These are phyloP conservation scores for Illadopsis cleaveri DNA, from an alignment of 2,113 vertebrate species.

Conservation along the genomic window DNA sequence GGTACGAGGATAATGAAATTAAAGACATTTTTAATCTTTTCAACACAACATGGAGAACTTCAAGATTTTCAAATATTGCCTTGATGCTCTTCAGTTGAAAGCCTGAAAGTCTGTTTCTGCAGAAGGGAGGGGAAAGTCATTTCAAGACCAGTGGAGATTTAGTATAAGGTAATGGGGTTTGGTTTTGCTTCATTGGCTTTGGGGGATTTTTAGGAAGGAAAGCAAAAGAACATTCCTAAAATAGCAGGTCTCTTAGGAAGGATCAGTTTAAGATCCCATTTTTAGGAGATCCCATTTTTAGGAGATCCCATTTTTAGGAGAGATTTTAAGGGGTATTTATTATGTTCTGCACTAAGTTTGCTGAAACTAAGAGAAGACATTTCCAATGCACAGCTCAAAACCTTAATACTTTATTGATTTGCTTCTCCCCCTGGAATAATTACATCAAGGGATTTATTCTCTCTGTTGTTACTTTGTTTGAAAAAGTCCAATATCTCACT, in stretches of 20 bases:
- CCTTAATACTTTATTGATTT: not conserved
- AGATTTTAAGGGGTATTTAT: not conserved
- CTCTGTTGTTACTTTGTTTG: not conserved
- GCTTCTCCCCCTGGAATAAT: not conserved
- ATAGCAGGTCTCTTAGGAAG: not conserved
- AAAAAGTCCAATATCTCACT: not conserved
- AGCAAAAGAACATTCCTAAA: not conserved
- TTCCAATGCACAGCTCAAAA: not conserved
- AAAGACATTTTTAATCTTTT: not conserved
- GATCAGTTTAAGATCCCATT: no score
- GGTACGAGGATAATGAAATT: not conserved
- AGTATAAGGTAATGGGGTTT: not conserved
- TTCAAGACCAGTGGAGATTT: not conserved
- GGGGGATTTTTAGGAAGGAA: not conserved
- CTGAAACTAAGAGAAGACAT: not conserved
- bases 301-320: not conserved
- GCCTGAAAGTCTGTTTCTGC: not conserved
- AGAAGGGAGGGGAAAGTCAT: not conserved
- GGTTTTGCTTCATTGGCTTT: not conserved
- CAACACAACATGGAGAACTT: not conserved
- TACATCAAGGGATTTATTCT: not conserved
- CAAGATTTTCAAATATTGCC: not conserved
- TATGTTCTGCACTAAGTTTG: not conserved
- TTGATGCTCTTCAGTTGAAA: not conserved
- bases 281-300: not conserved